Evolutionary conservation across 2,797 vertebrate genomes (phyloP).

Genomic region (Coilia nasus): DNA sequence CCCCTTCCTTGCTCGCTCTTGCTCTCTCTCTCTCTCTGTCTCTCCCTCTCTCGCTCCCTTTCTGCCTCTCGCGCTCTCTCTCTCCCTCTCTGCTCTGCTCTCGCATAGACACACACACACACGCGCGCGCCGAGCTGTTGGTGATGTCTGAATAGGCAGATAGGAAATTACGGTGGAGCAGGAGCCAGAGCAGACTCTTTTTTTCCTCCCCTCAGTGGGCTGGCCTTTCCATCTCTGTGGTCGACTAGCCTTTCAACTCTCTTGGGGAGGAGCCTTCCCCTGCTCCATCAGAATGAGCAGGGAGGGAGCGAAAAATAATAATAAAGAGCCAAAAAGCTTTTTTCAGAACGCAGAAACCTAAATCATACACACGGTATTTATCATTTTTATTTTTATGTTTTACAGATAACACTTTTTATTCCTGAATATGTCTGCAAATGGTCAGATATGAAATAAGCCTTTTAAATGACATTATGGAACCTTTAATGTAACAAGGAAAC

Average conservation of each 20-base stretch:
- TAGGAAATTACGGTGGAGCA: slow-evolving; percentile 84
- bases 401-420: slow-evolving; percentile 30
- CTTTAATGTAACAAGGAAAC: neutral
- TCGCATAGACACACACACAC: slow-evolving; percentile 65
- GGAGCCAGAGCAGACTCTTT: slow-evolving; percentile 66
- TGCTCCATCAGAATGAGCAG: slow-evolving; percentile 80
- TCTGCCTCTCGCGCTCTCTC: slow-evolving; percentile 55
- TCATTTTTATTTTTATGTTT: slow-evolving; percentile 48
- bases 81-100: slow-evolving; percentile 65
- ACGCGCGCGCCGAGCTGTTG: slow-evolving; percentile 77
- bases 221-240: slow-evolving; percentile 81
- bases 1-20: slow-evolving; percentile 71
- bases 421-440: neutral
- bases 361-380: slow-evolving; percentile 52
- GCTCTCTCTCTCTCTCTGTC: slow-evolving; percentile 57
- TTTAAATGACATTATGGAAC: neutral
- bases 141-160: slow-evolving; percentile 83
- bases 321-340: slow-evolving; percentile 53
- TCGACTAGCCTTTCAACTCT: slow-evolving; percentile 83
- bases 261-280: slow-evolving; percentile 75
- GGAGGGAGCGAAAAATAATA: slow-evolving; percentile 52
- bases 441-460: neutral
- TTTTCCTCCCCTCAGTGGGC: slow-evolving; percentile 82
- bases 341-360: slow-evolving; percentile 40
- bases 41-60: slow-evolving; percentile 52